Evolutionary conservation across 2,113 vertebrate genomes (phyloP).

Genomic region (Aleadryas rufinucha): DNA sequence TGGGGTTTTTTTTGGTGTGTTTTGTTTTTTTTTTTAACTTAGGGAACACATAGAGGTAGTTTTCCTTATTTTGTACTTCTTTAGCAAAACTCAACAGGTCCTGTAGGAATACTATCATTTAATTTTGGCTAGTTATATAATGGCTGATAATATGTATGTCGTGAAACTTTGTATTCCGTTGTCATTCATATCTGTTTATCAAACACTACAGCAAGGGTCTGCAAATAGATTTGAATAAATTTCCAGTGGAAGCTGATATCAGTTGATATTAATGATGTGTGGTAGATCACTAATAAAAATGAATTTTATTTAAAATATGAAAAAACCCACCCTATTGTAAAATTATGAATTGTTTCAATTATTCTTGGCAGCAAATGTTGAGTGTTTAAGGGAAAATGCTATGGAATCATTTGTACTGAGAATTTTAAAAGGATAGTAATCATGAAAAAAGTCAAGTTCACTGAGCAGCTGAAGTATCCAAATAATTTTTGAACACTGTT

Average conservation of each 20-base stretch:
- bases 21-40: not conserved
- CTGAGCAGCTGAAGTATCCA: not conserved
- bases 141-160: not conserved
- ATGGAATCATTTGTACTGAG: not conserved
- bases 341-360: not conserved
- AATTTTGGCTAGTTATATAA: not conserved
- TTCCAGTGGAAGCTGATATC: not conserved
- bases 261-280: not conserved
- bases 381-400: not conserved
- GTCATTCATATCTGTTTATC: not conserved
- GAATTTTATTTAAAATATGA: not conserved
- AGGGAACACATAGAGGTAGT: accelerated
- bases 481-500: not conserved
- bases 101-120: not conserved
- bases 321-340: not conserved
- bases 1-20: accelerated
- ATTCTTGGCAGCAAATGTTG: not conserved
- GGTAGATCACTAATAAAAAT: not conserved
- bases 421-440: not conserved
- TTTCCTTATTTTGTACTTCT: not conserved
- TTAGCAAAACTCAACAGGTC: not conserved
- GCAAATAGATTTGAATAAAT: not conserved
- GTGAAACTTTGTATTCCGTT: not conserved
- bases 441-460: not conserved
- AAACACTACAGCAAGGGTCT: not conserved